Percentiles rank a stretch among this genome's conserved stretches.
Conservation (phyloP, 1,140 invertebrate species). For the Meloidogyne chitwoodi region DNA sequence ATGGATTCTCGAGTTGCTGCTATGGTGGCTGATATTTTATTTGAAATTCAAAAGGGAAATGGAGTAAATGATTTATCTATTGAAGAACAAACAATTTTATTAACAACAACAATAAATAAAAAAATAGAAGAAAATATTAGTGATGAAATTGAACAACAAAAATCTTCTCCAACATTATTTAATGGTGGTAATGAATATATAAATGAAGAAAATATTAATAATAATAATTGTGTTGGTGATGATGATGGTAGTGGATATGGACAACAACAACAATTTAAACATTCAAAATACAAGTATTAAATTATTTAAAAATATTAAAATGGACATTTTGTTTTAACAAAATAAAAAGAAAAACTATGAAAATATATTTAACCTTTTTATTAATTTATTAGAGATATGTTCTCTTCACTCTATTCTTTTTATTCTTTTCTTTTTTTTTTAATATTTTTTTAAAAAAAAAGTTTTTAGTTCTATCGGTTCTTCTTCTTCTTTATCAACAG, state of each 20-base stretch:
- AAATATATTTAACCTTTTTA: too few species aligned
- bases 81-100: neutral
- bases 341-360: too few species aligned
- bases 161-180: neutral
- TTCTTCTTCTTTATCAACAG: neutral
- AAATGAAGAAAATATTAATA: neutral
- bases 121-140: neutral
- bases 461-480: neutral
- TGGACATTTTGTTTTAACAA: too few species aligned
- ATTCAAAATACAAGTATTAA: neutral
- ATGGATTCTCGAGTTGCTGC: conserved; percentile 57
- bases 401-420: too few species aligned
- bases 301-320: too few species aligned
- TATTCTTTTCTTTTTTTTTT: too few species aligned
- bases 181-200: neutral
- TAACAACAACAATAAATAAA: neutral
- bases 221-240: neutral
- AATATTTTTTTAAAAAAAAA: too few species aligned
- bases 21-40: conserved; percentile 54
- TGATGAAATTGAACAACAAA: neutral
- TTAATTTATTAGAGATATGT: too few species aligned
- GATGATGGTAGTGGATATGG: neutral
- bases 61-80: neutral
- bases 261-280: neutral
- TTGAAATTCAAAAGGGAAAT: conserved; percentile 39